phyloP scores from a whole-genome alignment of 2,888 invertebrate genomes.

The Leucania comma region DNA sequence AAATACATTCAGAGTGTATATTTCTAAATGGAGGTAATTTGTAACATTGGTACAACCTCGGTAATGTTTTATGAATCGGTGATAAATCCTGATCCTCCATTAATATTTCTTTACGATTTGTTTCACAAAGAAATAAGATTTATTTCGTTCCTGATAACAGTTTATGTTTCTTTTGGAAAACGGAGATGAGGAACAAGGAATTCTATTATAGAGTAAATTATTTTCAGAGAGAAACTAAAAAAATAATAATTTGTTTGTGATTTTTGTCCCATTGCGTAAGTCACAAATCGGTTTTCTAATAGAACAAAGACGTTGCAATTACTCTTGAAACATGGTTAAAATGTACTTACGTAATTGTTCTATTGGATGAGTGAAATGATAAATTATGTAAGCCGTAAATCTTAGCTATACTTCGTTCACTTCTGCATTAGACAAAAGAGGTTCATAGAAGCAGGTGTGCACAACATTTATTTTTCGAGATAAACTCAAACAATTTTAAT shows the following conservation, averaged over 20 bases:
- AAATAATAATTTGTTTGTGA: neutral
- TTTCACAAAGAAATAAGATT: slow-evolving; percentile 5
- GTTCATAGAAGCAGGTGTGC: too few relatives aligned
- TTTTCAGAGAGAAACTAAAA: neutral
- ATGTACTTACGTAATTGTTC: too few relatives aligned
- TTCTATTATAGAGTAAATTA: neutral
- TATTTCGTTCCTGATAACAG: slow-evolving; percentile 6
- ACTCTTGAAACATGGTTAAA: too few relatives aligned
- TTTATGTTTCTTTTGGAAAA: neutral
- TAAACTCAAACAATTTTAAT: too few relatives aligned
- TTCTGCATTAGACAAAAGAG: too few relatives aligned
- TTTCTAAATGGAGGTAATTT: neutral
- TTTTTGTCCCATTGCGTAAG: too few relatives aligned
- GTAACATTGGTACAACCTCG: neutral
- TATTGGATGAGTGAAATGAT: neutral
- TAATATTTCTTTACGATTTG: neutral
- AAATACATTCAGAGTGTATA: neutral
- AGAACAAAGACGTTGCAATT: too few relatives aligned
- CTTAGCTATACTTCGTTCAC: too few relatives aligned
- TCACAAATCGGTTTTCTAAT: neutral
- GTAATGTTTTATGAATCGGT: neutral
- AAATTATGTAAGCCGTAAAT: neutral
- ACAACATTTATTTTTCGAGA: too few relatives aligned
- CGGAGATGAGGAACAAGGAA: neutral
- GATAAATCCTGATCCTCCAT: slow-evolving; percentile 1